Evolutionary conservation across 64 coral and sea anemone species (phyloP), one percentile per base, ranked within the genome.

Genomic region (Orbicella faveolata): DNA sequence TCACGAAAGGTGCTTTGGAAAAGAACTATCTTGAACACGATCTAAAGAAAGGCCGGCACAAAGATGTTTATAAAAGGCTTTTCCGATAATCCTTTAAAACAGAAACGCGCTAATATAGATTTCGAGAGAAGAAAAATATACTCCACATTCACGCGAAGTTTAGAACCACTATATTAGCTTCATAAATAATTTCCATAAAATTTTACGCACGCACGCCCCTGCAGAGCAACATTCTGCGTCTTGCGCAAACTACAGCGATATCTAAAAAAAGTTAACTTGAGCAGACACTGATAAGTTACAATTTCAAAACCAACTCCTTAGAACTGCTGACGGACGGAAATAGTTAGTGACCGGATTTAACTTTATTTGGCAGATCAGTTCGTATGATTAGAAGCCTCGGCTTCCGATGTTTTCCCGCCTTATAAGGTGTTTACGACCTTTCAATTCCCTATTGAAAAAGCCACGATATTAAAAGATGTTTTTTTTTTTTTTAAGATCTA

Each of bases 151-250:
- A 85, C 65, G 82, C 64, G 82, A 85, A 85, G 36, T 85, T 85
- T 72, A n/a, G 17, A 66, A 4, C 9, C 12, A 19, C 61, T 23
- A 72, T 72, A 85, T 70, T 52, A 79, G 82, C 21, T 52, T 73
- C 36, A 11, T 11, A 65, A 85, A 33, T 72, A 85, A 85, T 85
- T 85, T 73, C 82, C 82, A 85, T 85, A 85, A 70, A 85, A 85
- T 85, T 85, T 85, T 52, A 85, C 82, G 82, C 82, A 85, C 82
- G 82, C 64, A 85, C 70, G 36, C 82, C 41, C 41, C 36, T 72
- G 73, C 14, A 25, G 5, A 21, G 39, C 21, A 73, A 73, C 34
- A 85, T 48, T 6, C 44, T 17, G 82, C 63, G 4, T 21, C 21
- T 70, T 52, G 23, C 37, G 64, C 23, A 26, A 73, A 72, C 23